Base-by-base conservation (phyloP, 2,888 invertebrate genomes). In the Morpho deidamia region DNA sequence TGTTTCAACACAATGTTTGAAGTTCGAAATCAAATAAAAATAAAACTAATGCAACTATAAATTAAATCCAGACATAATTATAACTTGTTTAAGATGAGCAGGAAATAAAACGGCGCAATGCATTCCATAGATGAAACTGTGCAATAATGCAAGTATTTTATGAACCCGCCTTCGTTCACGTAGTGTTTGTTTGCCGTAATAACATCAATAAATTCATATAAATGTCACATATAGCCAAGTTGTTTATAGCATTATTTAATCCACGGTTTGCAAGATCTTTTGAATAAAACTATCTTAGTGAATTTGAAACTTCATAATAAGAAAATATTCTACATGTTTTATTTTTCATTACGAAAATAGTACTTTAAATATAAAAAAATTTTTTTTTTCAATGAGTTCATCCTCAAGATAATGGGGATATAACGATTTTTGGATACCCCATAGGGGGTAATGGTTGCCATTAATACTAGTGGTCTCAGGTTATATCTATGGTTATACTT, bases 81-180 rank as follows among this genome's bases (percentile, higher is more conserved):
- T 56, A 61, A 65, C 70, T 64, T 71, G 70, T 71, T 66, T 69
- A 71, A 70, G 82, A 81, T 71, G 77, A 79, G 67, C 73, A 76
- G 81, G 82, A 84, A 81, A 75, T 74, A 66, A 67, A 64, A 69
- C 62, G 70, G 66, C 71, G 68, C 65, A 68, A 73, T 66, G 70
- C 81, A 81, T 83, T 81, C 75, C 74, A 72, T 74, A 74, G 74
- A 76, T 74, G 74, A 77, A 73, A 71, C 68, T 67, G 71, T 69
- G 74, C 71, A 71, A 74, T 82, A 82, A 81, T 71, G 69, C 70
- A 64, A 71, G 62, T 71, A 47, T 60, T 64, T 67, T 66, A 66
- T 62, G 48, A 50, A 50, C 56, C 45, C 42, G 53, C 34, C 53
- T 44, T 56, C 44, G 37, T 41, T 47, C 35, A 47, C 32, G 38